Evolutionary conservation across 2,888 invertebrate genomes (phyloP), one percentile per base, ranked within the genome.

Genomic region (Camptogramma bilineatum): DNA sequence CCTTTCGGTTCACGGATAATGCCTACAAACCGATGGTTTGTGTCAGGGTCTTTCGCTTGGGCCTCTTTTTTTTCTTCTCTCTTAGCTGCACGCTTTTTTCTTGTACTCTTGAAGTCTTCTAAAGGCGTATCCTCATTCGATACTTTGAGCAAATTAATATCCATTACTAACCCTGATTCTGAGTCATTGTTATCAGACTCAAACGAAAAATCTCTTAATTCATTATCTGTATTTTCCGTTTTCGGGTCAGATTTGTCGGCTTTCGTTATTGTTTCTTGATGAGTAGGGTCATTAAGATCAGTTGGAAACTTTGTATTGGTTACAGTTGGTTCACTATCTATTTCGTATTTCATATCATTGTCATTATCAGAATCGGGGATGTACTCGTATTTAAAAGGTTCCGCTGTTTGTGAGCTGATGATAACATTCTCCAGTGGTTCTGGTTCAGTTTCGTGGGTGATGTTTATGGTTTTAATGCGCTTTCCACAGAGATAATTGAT

Each of bases 391-490:
- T 66, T 66, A 7, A 58, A 50, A 2, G 13, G n/a, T 17, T 58
- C 62, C 42, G 54, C 54, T 28, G 39, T 18, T 13, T 55, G 42
- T 10, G 52, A 31, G 28, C 52, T 62, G 3, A 63, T 10, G 16
- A 63, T 42, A 28, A 66, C 64, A 66, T 64, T 72, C 61, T 72
- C 67, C 52, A 60, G 56, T 0, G 59, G 51, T 34, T 56, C 68
- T 1, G 13, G 5, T 10, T 66, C 52, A 17, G 53, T 42, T 50
- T 54, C 65, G 4, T 77, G 64, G 52, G 63, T 75, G 0, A 72
- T 47, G 0, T 58, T 64, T 19, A 75, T 78, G 0, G 76, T 80
- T 77, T 81, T 82, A 0, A 82, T 74, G 58, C 70, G 70, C 13
- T 79, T 66, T 16, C 24, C 13, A 8, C 68, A 0, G 68, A 73